A percentile compares a stretch with the other conserved stretches of the same genome.
These are phyloP conservation scores for Acrocyrtus sp. DNA, from an alignment of 2,888 invertebrate genomes.

Conservation along the genomic window DNA sequence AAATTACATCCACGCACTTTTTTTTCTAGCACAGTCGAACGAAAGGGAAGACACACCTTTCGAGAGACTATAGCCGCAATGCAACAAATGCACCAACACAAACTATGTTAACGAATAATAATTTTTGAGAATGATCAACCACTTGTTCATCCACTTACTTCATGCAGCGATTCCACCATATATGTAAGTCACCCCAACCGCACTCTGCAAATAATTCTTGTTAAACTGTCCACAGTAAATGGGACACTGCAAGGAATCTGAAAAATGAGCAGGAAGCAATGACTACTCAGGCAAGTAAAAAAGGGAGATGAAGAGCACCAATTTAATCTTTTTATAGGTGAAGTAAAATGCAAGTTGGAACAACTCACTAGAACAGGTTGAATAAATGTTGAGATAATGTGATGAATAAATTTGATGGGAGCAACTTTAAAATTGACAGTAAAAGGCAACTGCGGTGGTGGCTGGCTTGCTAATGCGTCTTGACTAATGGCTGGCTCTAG, in stretches of 20 bases:
- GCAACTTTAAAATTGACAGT: slow-evolving; percentile 7
- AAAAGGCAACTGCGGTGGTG: not conserved
- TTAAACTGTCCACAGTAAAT: slow-evolving; percentile 36
- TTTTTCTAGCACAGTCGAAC: no score
- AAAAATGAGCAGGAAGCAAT: slow-evolving; percentile 28
- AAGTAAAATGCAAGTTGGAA: not conserved
- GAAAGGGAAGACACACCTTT: no score
- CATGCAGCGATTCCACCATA: not conserved
- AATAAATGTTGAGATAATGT: not conserved
- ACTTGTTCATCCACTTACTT: not conserved
- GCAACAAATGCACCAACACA: not conserved
- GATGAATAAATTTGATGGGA: no score
- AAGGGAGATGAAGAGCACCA: not conserved
- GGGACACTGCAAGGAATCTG: slow-evolving; percentile 10
- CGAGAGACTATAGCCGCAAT: not conserved
- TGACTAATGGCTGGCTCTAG: not conserved
- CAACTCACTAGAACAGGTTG: slow-evolving; percentile 4
- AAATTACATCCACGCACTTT: no score
- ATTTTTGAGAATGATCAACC: not conserved
- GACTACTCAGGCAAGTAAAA: not conserved
- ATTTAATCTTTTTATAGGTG: not conserved
- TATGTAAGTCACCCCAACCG: not conserved
- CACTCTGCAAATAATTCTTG: not conserved
- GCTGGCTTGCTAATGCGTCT: not conserved
- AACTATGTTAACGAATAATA: not conserved